These are phyloP conservation scores for Troglohyphantes excavatus DNA, from an alignment of 2,888 invertebrate species.

Conservation along the genomic window DNA sequence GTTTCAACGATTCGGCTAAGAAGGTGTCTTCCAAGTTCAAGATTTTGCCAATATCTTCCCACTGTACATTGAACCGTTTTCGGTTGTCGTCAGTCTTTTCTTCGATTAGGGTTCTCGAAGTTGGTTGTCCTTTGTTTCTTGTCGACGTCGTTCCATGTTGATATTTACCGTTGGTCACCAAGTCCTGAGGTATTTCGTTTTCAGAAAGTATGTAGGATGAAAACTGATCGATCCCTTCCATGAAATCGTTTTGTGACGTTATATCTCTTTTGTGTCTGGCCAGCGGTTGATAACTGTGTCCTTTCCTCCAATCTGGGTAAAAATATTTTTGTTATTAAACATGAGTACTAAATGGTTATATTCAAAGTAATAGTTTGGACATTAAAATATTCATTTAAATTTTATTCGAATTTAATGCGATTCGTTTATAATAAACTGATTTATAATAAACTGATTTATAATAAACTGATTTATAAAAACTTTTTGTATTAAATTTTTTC, in stretches of 20 bases:
- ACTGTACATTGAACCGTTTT: neutral
- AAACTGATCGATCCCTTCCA: neutral
- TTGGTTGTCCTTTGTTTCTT: neutral
- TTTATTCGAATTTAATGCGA: too few relatives aligned
- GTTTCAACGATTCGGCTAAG: neutral
- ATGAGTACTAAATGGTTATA: too few relatives aligned
- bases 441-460: too few relatives aligned
- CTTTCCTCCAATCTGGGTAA: slow-evolving; percentile 61
- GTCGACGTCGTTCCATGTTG: neutral
- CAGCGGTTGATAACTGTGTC: slow-evolving; percentile 64
- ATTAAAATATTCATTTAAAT: too few relatives aligned
- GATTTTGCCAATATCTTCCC: neutral
- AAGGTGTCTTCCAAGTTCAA: neutral
- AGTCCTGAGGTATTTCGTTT: neutral
- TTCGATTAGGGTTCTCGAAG: neutral
- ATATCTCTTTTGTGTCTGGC: slow-evolving; percentile 53
- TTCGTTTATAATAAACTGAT: too few relatives aligned
- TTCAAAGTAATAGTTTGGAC: too few relatives aligned
- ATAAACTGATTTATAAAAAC: too few relatives aligned
- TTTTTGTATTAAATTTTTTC: too few relatives aligned
- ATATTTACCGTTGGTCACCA: neutral
- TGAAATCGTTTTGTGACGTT: neutral
- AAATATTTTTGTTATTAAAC: neutral
- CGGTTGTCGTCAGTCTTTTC: neutral
- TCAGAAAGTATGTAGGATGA: neutral